phyloP scores from a whole-genome alignment of 2,888 invertebrate genomes.

The Mythimna lalbum region DNA sequence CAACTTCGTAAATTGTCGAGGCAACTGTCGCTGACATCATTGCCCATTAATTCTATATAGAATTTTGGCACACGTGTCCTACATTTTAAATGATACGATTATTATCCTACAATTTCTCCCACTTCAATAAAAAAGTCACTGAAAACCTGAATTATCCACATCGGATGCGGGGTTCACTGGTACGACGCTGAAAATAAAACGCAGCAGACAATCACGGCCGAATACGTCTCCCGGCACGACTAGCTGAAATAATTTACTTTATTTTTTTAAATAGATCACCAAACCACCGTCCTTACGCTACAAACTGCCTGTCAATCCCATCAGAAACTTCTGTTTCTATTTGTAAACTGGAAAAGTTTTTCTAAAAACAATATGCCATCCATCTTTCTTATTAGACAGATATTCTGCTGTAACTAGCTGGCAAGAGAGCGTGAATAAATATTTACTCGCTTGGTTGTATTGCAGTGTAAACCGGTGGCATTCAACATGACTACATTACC shows the following conservation, averaged over 20 bases:
- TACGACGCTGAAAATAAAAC: slow-evolving; percentile 78
- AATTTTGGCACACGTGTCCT: slow-evolving; percentile 50
- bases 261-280: slow-evolving; percentile 52
- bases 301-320: slow-evolving; percentile 31
- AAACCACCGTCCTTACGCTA: slow-evolving; percentile 32
- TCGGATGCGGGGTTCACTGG: slow-evolving; percentile 71
- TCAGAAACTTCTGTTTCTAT: slow-evolving; percentile 11
- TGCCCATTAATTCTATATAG: slow-evolving; percentile 20
- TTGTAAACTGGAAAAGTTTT: slow-evolving; percentile 13
- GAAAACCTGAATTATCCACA: slow-evolving; percentile 54
- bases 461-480: slow-evolving; percentile 49
- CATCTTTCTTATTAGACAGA: slow-evolving; percentile 9
- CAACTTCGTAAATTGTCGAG: slow-evolving; percentile 31
- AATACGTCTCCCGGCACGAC: slow-evolving; percentile 54
- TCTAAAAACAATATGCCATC: slow-evolving; percentile 1
- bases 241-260: slow-evolving; percentile 57
- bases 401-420: slow-evolving; percentile 13
- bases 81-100: slow-evolving; percentile 42
- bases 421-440: slow-evolving; percentile 33
- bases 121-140: slow-evolving; percentile 19
- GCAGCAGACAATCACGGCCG: slow-evolving; percentile 55
- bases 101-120: slow-evolving; percentile 13
- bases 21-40: slow-evolving; percentile 18
- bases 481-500: slow-evolving; percentile 37
- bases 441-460: slow-evolving; percentile 44